phyloP scores from a whole-genome alignment of 1,140 invertebrate species.

The Choristoneura fumiferana region DNA sequence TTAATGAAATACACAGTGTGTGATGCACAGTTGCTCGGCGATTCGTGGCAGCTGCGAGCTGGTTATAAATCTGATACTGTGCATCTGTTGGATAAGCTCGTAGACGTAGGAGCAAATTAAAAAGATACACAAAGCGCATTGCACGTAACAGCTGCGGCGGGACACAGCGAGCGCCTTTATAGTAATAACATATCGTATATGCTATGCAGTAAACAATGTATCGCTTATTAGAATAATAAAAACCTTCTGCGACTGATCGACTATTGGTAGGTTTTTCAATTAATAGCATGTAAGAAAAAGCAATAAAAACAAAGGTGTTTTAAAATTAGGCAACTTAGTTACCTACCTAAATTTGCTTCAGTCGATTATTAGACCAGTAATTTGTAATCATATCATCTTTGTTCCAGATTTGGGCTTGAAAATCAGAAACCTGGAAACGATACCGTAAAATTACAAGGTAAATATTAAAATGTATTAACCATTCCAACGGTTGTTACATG shows the following conservation, averaged over 20 bases:
- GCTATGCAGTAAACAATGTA: not conserved
- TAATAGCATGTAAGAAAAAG: no score
- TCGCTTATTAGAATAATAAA: not conserved
- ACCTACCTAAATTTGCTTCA: no score
- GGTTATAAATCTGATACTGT: slow-evolving; percentile 25
- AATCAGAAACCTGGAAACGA: not conserved
- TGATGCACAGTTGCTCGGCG: no score
- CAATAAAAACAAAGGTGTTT: no score
- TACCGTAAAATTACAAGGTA: slow-evolving; percentile 12
- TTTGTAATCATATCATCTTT: no score
- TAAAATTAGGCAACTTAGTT: no score
- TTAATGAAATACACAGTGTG: no score
- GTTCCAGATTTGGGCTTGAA: not conserved
- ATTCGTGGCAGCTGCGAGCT: slow-evolving; percentile 24
- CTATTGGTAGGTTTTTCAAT: no score
- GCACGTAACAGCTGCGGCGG: slow-evolving; percentile 3
- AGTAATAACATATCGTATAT: not conserved
- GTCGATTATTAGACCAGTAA: no score
- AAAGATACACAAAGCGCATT: slow-evolving; percentile 5
- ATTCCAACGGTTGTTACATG: not conserved
- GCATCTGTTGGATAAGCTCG: slow-evolving; percentile 21
- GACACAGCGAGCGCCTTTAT: not conserved
- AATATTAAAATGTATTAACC: not conserved
- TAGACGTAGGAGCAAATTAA: slow-evolving; percentile 8
- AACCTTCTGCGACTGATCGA: no score